Evolutionary conservation across 2,888 invertebrate genomes (phyloP).

Genomic region (Nymphalis polychloros): DNA sequence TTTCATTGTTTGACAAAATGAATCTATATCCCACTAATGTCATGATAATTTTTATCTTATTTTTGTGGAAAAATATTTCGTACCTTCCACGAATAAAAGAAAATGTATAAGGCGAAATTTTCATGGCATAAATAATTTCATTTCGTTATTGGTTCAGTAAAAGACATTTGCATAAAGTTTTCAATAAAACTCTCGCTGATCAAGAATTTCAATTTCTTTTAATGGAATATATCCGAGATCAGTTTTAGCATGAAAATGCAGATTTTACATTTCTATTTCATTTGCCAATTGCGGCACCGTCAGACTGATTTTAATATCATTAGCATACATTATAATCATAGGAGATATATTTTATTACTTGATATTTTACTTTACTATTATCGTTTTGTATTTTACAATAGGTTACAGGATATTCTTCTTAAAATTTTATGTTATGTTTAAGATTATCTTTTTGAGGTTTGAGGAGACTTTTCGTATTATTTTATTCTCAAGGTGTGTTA

Average conservation of each 20-base stretch:
- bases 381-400: neutral
- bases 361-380: neutral
- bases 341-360: conserved; percentile 12
- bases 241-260: conserved; percentile 32
- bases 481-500: no score
- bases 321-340: conserved; percentile 29
- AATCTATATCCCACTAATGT: conserved; percentile 12
- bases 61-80: neutral
- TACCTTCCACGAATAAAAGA: conserved; percentile 7
- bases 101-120: conserved; percentile 18
- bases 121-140: conserved; percentile 23
- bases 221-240: conserved; percentile 30
- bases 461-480: no score
- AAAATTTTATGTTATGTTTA: no score
- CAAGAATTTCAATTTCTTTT: conserved; percentile 32
- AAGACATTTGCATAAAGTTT: conserved; percentile 32
- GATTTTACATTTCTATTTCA: conserved; percentile 32
- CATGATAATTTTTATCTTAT: neutral
- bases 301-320: conserved; percentile 30
- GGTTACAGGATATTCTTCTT: no score
- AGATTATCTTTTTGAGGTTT: no score
- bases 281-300: conserved; percentile 29
- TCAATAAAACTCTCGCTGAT: conserved; percentile 26
- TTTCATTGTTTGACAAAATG: conserved; percentile 21
- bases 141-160: conserved; percentile 22